Base-by-base conservation (phyloP, 30 jellyfish, hydroid and myxozoan species). In the Phacellophora camtschatica region DNA sequence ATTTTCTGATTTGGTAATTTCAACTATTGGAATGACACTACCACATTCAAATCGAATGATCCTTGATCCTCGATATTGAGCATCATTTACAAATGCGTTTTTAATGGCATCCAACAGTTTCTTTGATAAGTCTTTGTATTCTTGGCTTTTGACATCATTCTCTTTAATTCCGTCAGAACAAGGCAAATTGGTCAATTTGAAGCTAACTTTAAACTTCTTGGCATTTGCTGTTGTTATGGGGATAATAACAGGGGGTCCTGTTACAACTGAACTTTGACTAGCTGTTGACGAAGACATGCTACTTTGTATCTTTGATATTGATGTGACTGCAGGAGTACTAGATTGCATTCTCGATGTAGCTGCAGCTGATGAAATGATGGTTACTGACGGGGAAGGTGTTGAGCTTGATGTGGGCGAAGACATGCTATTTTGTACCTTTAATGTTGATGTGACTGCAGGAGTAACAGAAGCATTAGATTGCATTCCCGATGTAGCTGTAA, bases 11-110 rank as follows among this genome's bases (percentile, higher is more conserved):
- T 78, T 83, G 16, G 82, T 62, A 9, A 83, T 63, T 58, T 71
- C 86, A 20, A 83, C 77, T 16, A 51, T 55, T 24, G 95, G 83
- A 59, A 83, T 71, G 34, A 83, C 87, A 61, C 95, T 83, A 12
- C 95, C 95, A 71, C 95, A 83, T 24, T 83, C 86, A 48, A 83
- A 61, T 12, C 65, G 13, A 23, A 37, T 23, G 10, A 83, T 13
- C 43, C 35, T 45, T 19, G 87, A 71, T 5, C 87, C 84, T 30
- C 41, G 39, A 72, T 42, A 83, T 2, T 15, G 11, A 1, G 46
- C 34, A 45, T 83, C 95, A 16, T 39, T 49, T 11, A 20, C 16
- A 55, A 16, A 83, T 0, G 95, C 95, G 5, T 55, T 18, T 53
- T 49, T 71, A 10, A 83, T 79, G 2, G 80, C 87, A 29, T 32